These are phyloP conservation scores for Stylophora pistillata DNA, from an alignment of 64 coral and sea anemone genomes.

Conservation along the genomic window DNA sequence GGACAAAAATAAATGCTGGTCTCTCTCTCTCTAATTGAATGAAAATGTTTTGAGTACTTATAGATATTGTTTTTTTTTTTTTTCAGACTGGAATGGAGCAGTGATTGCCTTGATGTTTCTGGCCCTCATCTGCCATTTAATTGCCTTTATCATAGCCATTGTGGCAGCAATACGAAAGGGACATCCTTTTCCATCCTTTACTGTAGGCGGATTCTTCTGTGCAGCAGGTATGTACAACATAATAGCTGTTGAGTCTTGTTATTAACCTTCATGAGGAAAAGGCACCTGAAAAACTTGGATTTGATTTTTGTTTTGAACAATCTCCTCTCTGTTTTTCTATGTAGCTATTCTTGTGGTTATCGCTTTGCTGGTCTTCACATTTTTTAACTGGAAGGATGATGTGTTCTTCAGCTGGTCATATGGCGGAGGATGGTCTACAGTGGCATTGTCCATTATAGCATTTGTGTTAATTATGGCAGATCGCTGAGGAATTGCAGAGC, in stretches of 20 bases:
- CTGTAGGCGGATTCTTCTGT: conserved; percentile 70
- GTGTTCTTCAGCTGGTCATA: conserved; percentile 98
- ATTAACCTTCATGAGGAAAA: too few relatives aligned
- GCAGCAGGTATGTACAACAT: conserved; percentile 37
- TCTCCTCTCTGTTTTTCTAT: neutral
- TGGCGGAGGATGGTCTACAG: conserved; percentile 93
- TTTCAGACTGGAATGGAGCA: conserved; percentile 86
- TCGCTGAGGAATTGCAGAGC: conserved; percentile 57
- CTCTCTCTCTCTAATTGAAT: neutral
- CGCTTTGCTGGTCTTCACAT: conserved; percentile 90
- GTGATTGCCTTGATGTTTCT: conserved; percentile 81
- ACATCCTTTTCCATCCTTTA: conserved; percentile 82
- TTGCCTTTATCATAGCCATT: conserved; percentile 71
- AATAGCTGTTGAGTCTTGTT: neutral
- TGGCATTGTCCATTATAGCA: conserved; percentile 92
- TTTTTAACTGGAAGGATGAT: conserved; percentile 82
- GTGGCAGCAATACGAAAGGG: conserved; percentile 83
- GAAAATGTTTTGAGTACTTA: neutral
- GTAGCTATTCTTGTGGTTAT: conserved; percentile 85
- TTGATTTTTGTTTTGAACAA: neutral
- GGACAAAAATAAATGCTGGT: too few relatives aligned
- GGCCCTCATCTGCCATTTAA: conserved; percentile 66
- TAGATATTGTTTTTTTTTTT: neutral
- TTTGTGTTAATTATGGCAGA: conserved; percentile 93
- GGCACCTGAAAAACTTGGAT: neutral